Base-by-base conservation (phyloP, 2,888 invertebrate genomes). In the Venusia cambrica region DNA sequence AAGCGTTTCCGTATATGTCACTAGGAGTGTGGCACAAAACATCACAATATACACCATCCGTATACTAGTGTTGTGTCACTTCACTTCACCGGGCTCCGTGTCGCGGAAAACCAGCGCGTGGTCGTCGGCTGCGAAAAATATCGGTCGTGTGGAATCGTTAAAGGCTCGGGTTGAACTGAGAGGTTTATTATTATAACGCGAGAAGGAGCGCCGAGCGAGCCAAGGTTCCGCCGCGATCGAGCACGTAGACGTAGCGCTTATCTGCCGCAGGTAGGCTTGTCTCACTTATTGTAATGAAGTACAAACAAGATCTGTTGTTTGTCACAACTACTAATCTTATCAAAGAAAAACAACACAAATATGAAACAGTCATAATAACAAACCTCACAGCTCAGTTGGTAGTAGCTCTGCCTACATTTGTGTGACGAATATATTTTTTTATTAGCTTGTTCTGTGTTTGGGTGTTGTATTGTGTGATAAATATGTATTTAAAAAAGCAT, bases 121-220 rank as follows among this genome's bases (percentile, higher is more conserved):
- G 53, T 33, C 55, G 38, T 58, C 53, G 58, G 20, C 59, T 62
- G 52, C 64, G 52, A 57, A 54, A 57, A 62, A 64, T 39, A 68
- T 73, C 72, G 69, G 62, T 77, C 80, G 85, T 83, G 83, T 70
- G 59, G 67, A 73, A 66, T 80, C 78, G 79, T 58, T 79, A 77
- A 72, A 81, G 81, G 78, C 68, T 76, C 64, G 62, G 57, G 72
- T 70, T 78, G 73, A 62, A 87, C 85, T 87, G 85, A 81, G 74
- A 73, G 62, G 70, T 72, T 79, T 78, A 75, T 85, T 79, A 77
- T 81, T 77, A 69, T 77, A 75, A 66, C 64, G 77, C 71, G 73
- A 75, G 73, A 77, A 77, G 80, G 81, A 81, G 79, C 73, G 71
- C 67, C 66, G 67, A 55, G 67, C 69, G 64, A 67, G 63, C 78